A percentile compares a stretch with the other conserved stretches of the same genome.
Evolutionary conservation across 2,888 invertebrate genomes (phyloP).

Genomic region (Drosophila pullipes): DNA sequence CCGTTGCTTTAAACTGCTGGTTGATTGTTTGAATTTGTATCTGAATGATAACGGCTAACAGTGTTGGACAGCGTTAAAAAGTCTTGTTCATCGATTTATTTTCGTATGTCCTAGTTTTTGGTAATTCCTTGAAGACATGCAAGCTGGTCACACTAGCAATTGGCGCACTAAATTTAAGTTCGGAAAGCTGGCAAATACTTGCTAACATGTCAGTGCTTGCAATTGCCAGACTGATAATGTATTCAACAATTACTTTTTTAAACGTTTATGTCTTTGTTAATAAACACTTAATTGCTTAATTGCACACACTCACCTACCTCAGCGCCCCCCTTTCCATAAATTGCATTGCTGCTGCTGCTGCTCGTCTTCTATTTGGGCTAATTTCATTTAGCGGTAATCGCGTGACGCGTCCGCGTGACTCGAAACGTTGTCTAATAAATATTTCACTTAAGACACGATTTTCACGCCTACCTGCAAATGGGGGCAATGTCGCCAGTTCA

Average conservation of each 20-base stretch:
- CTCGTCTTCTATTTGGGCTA: constrained; percentile 20
- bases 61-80: neutral
- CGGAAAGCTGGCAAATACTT: neutral
- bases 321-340: no score
- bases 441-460: constrained; percentile 80
- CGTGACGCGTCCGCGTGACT: constrained; percentile 75
- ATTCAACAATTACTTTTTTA: neutral
- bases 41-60: neutral
- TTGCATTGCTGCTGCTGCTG: neutral
- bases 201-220: neutral
- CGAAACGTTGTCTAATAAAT: constrained; percentile 73
- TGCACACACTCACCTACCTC: neutral
- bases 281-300: constrained; percentile 2
- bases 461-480: constrained; percentile 68
- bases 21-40: neutral
- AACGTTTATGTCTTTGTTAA: neutral
- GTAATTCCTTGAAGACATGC: neutral
- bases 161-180: neutral
- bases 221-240: neutral
- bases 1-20: neutral
- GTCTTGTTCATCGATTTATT: constrained; percentile 1
- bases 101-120: neutral
- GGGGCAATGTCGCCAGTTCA: constrained; percentile 36
- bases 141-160: neutral
- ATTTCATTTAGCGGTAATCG: constrained; percentile 71